A percentile compares a stretch with the other conserved stretches of the same genome.
phyloP scores from a whole-genome alignment of 2,797 vertebrate species.

The Knipowitschia caucasica region DNA sequence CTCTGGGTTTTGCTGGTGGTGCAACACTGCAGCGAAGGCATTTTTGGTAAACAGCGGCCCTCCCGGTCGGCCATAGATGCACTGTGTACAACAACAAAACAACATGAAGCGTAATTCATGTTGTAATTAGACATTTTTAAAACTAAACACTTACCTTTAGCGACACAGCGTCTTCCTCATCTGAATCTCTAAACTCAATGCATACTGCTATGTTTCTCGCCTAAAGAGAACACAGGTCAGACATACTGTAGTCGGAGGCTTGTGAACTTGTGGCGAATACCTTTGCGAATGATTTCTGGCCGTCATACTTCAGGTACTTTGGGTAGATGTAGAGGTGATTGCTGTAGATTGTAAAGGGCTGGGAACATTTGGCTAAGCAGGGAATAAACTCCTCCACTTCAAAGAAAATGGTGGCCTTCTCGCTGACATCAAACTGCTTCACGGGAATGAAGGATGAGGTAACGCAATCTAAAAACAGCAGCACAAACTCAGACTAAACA shows the following conservation, averaged over 20 bases:
- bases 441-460: conserved; percentile 96
- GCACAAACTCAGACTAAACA: conserved; percentile 37
- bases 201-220: conserved; percentile 95
- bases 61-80: conserved; percentile 91
- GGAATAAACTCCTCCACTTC: conserved; percentile 97
- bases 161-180: conserved; percentile 85
- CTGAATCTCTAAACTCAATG: conserved; percentile 94
- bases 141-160: conserved; percentile 70
- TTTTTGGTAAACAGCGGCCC: conserved; percentile 85
- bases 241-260: too few species aligned
- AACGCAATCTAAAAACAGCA: conserved; percentile 83
- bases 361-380: conserved; percentile 89
- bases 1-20: conserved; percentile 97
- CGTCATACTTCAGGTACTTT: conserved; percentile 92
- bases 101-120: too few species aligned
- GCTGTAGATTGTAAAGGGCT: conserved; percentile 93
- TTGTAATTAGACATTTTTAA: neutral
- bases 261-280: too few species aligned
- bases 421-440: conserved; percentile 83
- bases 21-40: conserved; percentile 86
- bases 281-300: conserved; percentile 94
- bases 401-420: conserved; percentile 74
- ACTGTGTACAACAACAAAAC: conserved; percentile 69
- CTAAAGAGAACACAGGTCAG: too few species aligned
- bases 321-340: conserved; percentile 97